Conservation (phyloP, 2,888 invertebrate species). For the Andrena hattorfiana region DNA sequence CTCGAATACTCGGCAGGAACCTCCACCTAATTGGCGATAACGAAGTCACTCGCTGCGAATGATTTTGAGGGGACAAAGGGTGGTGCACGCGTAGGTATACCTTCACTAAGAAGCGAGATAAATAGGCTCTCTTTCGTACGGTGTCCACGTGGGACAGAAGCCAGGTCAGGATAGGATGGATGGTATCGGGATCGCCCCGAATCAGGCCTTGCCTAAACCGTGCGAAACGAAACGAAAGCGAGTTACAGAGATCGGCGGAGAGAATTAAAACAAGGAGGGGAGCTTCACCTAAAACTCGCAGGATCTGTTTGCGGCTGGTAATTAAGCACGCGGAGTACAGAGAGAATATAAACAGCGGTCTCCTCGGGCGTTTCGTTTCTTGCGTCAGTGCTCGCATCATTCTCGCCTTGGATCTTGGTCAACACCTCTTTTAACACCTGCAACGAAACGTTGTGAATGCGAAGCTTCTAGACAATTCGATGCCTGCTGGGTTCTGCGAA, state of each 20-base stretch:
- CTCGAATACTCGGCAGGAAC: conserved; percentile 91
- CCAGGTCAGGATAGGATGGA: conserved; percentile 93
- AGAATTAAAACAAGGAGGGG: background rate
- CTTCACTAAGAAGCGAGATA: conserved; percentile 86
- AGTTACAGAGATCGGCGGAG: background rate
- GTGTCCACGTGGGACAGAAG: conserved; percentile 90
- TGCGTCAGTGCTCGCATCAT: conserved; percentile 89
- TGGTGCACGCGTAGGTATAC: conserved; percentile 58
- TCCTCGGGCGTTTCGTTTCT: conserved; percentile 91
- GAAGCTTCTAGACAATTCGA: background rate
- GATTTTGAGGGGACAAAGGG: background rate
- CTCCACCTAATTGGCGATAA: conserved; percentile 86
- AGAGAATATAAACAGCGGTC: conserved; percentile 90
- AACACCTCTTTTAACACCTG: conserved; percentile 88
- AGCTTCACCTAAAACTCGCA: conserved; percentile 75
- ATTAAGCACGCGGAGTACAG: conserved; percentile 91
- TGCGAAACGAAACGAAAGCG: background rate
- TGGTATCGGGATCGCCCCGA: conserved; percentile 90
- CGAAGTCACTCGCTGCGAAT: background rate
- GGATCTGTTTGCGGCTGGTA: conserved; percentile 89
- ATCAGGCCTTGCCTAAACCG: conserved; percentile 88
- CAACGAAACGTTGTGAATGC: conserved; percentile 37
- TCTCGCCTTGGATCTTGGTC: conserved; percentile 86
- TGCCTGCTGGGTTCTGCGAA: background rate
- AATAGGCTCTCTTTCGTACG: conserved; percentile 93